phyloP scores from a whole-genome alignment of 2,888 invertebrate species.

The Luffia ferchaultella region DNA sequence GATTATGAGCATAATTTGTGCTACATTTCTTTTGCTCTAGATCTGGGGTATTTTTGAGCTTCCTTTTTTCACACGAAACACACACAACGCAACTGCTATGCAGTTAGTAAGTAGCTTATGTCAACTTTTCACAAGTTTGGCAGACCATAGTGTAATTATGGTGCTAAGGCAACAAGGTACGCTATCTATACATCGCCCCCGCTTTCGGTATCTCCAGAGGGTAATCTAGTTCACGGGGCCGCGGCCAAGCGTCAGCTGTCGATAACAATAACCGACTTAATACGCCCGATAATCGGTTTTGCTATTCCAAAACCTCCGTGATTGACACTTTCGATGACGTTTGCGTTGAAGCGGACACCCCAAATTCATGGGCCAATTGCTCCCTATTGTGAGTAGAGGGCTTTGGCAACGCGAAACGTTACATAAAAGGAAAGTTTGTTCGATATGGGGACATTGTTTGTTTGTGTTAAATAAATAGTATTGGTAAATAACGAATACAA shows the following conservation, averaged over 20 bases:
- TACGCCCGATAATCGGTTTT: constrained; percentile 63
- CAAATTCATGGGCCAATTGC: constrained; percentile 26
- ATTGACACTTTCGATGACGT: constrained; percentile 61
- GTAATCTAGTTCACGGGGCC: constrained; percentile 58
- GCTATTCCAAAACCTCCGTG: constrained; percentile 60
- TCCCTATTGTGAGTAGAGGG: constrained; percentile 22
- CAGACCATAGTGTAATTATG: no score
- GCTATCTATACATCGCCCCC: no score
- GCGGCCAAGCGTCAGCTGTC: constrained; percentile 43
- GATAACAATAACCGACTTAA: constrained; percentile 65
- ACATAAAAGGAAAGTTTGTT: background rate
- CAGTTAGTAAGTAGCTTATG: no score
- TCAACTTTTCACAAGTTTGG: no score
- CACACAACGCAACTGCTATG: no score
- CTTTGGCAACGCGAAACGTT: background rate
- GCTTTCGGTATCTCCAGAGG: no score
- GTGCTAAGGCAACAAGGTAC: no score
- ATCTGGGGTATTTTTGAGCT: no score
- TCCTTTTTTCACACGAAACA: no score
- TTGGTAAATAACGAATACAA: constrained; percentile 1
- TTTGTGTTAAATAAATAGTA: constrained; percentile 1
- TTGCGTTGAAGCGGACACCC: constrained; percentile 38
- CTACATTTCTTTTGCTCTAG: no score
- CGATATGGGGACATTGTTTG: background rate
- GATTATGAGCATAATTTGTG: no score